These are phyloP conservation scores for Lepidurus packardi DNA, from an alignment of 1,140 invertebrate genomes.

Conservation along the genomic window DNA sequence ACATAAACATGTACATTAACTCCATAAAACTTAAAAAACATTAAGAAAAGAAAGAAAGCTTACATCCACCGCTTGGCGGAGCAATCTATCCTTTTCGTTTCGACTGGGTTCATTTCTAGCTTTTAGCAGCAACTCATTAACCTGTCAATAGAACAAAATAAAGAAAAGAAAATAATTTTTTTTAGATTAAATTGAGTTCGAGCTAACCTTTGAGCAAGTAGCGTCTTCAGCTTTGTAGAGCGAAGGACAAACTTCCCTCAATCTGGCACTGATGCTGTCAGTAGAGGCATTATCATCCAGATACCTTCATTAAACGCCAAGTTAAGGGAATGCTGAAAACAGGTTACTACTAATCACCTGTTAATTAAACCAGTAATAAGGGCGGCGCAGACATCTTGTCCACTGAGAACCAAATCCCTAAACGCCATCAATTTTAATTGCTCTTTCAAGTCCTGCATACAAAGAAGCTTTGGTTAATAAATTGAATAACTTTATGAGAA, in stretches of 20 bases:
- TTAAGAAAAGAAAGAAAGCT: conserved; percentile 6
- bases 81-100: conserved; percentile 43
- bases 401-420: conserved; percentile 74
- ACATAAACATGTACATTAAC: conserved; percentile 36
- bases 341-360: not conserved
- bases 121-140: conserved; percentile 78
- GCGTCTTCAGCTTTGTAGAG: conserved; percentile 94
- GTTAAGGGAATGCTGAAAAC: not conserved
- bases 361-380: conserved; percentile 65
- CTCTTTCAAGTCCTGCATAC: conserved; percentile 54
- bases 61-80: conserved; percentile 63
- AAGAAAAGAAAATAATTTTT: conserved; percentile 17
- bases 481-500: not conserved
- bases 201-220: conserved; percentile 75
- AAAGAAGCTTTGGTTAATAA: conserved; percentile 32
- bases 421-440: conserved; percentile 59
- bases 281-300: conserved; percentile 90
- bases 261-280: conserved; percentile 76
- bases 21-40: not conserved
- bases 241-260: conserved; percentile 88
- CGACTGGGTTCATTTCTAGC: conserved; percentile 56
- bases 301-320: conserved; percentile 55
- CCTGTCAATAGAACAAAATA: conserved; percentile 50
- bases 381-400: conserved; percentile 70
- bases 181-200: not conserved